These are phyloP conservation scores for Phyllostomus discolor DNA, from an alignment of 2,113 vertebrate species.

Conservation along the genomic window DNA sequence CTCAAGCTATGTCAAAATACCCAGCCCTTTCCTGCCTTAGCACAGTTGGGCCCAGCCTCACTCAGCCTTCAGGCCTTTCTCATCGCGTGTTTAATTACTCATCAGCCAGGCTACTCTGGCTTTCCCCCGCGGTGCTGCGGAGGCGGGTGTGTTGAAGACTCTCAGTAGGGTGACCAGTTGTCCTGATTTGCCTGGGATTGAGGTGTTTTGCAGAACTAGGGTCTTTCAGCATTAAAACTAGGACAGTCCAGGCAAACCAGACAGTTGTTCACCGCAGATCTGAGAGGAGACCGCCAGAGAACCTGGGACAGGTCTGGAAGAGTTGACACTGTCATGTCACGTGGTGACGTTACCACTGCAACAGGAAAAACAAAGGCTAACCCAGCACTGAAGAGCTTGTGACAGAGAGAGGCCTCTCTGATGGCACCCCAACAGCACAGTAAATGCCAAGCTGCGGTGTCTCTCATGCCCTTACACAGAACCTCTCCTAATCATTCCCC, in stretches of 20 bases:
- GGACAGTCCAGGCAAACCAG: background rate
- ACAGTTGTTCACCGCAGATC: background rate
- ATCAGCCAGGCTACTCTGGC: background rate
- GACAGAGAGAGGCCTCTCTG: background rate
- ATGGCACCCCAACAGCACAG: background rate
- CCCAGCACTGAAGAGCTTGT: no score
- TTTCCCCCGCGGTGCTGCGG: background rate
- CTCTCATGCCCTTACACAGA: background rate
- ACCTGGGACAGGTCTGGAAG: background rate
- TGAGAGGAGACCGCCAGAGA: background rate
- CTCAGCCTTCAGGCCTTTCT: background rate
- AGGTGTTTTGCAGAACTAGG: background rate
- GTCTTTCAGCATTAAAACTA: background rate
- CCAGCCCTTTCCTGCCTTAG: background rate
- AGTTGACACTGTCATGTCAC: background rate
- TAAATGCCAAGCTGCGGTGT: background rate
- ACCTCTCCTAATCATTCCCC: background rate
- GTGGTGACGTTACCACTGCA: background rate
- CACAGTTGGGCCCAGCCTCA: background rate
- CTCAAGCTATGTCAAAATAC: slow-evolving; percentile 2
- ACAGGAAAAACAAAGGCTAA: background rate
- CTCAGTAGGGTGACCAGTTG: background rate
- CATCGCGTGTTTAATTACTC: background rate
- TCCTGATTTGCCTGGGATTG: background rate
- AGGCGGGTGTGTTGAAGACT: background rate